Conservation (phyloP, 2,888 invertebrate genomes). For the Leptopilina myrica region DNA sequence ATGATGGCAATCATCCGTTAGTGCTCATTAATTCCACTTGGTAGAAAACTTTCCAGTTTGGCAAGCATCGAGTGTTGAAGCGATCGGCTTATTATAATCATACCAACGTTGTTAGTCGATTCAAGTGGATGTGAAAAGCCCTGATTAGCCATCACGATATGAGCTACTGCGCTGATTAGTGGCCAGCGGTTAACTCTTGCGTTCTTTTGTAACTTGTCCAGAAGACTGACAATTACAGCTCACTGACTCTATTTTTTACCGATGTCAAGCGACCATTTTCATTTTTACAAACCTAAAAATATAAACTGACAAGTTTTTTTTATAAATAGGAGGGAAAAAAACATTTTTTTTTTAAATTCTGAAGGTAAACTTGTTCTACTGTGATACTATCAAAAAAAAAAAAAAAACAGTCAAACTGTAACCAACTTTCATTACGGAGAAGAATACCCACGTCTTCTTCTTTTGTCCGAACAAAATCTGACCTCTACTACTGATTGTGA, state of each 20-base stretch:
- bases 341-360: too few species aligned
- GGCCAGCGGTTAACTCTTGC: slow-evolving; percentile 66
- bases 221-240: slow-evolving; percentile 64
- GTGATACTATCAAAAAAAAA: too few species aligned
- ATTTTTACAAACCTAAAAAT: slow-evolving; percentile 64
- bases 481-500: too few species aligned
- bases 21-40: slow-evolving; percentile 71
- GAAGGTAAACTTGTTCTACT: too few species aligned
- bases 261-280: slow-evolving; percentile 60
- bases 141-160: slow-evolving; percentile 40
- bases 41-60: slow-evolving; percentile 74
- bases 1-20: slow-evolving; percentile 65
- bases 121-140: slow-evolving; percentile 31
- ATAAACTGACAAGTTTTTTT: slow-evolving; percentile 40
- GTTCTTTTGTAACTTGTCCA: slow-evolving; percentile 59
- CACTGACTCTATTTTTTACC: slow-evolving; percentile 66
- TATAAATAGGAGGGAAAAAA: too few species aligned
- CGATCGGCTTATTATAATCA: slow-evolving; percentile 70
- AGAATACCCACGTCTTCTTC: too few species aligned
- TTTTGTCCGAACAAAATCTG: too few species aligned
- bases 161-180: slow-evolving; percentile 63
- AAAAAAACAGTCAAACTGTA: too few species aligned
- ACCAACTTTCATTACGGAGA: too few species aligned
- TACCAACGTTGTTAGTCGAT: slow-evolving; percentile 43
- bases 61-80: slow-evolving; percentile 71